Percentiles rank a stretch among this genome's conserved stretches.
Evolutionary conservation across 2,797 vertebrate genomes (phyloP).

Genomic region (Poecilia picta): DNA sequence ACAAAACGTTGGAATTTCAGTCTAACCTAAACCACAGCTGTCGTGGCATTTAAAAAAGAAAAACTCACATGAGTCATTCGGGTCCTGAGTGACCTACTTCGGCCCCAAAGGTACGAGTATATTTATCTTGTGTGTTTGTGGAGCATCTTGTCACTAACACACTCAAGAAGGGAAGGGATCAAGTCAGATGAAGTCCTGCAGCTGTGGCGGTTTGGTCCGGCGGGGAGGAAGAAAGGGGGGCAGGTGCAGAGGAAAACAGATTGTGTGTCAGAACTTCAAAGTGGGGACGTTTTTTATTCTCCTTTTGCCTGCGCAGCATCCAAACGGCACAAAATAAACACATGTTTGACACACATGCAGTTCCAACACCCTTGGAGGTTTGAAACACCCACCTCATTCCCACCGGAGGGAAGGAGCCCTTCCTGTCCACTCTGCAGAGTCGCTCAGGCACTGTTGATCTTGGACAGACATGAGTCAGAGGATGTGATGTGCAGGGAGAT

Average conservation of each 20-base stretch:
- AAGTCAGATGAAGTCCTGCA: slow-evolving; percentile 25
- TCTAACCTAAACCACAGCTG: slow-evolving; percentile 26
- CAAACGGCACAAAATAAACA: slow-evolving; percentile 54
- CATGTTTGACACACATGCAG: slow-evolving; percentile 37
- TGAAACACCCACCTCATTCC: slow-evolving; percentile 56
- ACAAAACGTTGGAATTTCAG: slow-evolving; percentile 28
- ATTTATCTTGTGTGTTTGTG: slow-evolving; percentile 4
- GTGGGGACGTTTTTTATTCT: slow-evolving; percentile 1
- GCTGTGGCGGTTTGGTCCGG: not conserved
- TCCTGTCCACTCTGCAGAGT: slow-evolving; percentile 55
- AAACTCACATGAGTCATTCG: slow-evolving; percentile 33
- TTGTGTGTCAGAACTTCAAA: slow-evolving; percentile 61
- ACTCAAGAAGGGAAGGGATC: slow-evolving; percentile 19
- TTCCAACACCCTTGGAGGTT: slow-evolving; percentile 20
- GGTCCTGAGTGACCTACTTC: slow-evolving; percentile 36
- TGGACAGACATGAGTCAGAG: slow-evolving; percentile 67
- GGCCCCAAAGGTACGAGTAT: slow-evolving; percentile 9
- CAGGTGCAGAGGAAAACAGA: slow-evolving; percentile 51
- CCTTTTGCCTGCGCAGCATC: slow-evolving; percentile 21
- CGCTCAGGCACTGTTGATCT: slow-evolving; percentile 56
- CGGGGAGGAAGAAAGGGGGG: slow-evolving; percentile 22
- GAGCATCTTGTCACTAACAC: slow-evolving; percentile 10
- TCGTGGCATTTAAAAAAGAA: not conserved
- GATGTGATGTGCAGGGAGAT: slow-evolving; percentile 47
- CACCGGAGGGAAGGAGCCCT: slow-evolving; percentile 46